Evolutionary conservation across 2,113 vertebrate species (phyloP).

Genomic region (Pterocles orientalis): DNA sequence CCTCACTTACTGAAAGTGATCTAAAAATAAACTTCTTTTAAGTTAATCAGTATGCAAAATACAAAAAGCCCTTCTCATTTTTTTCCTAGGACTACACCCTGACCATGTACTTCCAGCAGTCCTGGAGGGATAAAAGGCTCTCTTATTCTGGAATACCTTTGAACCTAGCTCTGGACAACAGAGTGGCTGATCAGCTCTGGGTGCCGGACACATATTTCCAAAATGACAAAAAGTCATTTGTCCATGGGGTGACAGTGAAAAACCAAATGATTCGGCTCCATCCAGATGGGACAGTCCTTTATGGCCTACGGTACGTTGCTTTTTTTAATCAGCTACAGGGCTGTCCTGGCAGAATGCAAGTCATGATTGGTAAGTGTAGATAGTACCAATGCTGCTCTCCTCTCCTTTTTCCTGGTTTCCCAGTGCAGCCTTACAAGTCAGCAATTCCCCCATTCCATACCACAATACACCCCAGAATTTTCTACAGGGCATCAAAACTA

Average conservation of each 20-base stretch:
- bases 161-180: slow-evolving; percentile 92
- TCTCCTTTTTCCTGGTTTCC: not conserved
- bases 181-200: slow-evolving; percentile 92
- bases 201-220: slow-evolving; percentile 94
- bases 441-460: too few species aligned
- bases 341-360: not conserved
- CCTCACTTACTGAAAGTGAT: not conserved
- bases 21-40: not conserved
- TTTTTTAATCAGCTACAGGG: not conserved
- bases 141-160: slow-evolving; percentile 94
- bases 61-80: not conserved
- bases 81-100: slow-evolving; percentile 89
- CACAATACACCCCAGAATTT: not conserved
- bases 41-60: not conserved
- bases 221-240: slow-evolving; percentile 94
- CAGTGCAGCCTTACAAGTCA: not conserved
- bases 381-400: not conserved
- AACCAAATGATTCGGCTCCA: slow-evolving; percentile 94
- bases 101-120: slow-evolving; percentile 96
- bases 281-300: slow-evolving; percentile 92
- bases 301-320: slow-evolving; percentile 84
- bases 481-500: not conserved
- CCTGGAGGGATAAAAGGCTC: slow-evolving; percentile 93
- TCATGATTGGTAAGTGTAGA: not conserved
- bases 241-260: slow-evolving; percentile 93